Evolutionary conservation across 2,888 invertebrate genomes (phyloP).

Genomic region (Crossocerus cetratus): DNA sequence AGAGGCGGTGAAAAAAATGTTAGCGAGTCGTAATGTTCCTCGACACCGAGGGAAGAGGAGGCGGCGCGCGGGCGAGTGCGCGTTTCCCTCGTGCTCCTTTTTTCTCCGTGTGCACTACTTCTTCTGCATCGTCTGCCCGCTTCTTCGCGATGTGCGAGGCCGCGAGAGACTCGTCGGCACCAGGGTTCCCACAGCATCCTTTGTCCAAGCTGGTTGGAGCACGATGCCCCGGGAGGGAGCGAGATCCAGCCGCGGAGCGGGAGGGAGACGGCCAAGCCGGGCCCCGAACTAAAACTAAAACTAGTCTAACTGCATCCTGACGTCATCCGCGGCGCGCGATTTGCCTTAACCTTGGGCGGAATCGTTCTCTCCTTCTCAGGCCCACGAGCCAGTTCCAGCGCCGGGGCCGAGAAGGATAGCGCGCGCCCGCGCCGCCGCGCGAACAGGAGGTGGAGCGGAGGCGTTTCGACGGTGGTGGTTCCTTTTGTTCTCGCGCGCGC

Average conservation of each 20-base stretch:
- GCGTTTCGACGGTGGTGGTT: constrained; percentile 49
- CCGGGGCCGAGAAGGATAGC: constrained; percentile 46
- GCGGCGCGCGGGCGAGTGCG: background rate
- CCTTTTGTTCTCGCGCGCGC: constrained; percentile 44
- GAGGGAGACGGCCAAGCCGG: constrained; percentile 53
- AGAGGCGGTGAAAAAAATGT: constrained; percentile 34
- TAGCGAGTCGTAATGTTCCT: constrained; percentile 3
- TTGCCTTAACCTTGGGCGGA: constrained; percentile 73
- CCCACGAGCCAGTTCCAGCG: constrained; percentile 29
- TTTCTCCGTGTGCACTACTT: background rate
- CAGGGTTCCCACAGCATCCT: constrained; percentile 65
- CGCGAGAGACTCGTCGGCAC: constrained; percentile 52
- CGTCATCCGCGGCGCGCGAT: constrained; percentile 72
- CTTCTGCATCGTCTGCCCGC: background rate
- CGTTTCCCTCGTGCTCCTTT: constrained; percentile 6
- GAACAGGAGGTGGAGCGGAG: constrained; percentile 25
- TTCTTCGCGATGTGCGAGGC: background rate
- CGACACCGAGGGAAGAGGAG: background rate
- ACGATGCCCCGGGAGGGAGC: background rate
- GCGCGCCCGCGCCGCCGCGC: too few species aligned
- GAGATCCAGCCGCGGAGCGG: background rate
- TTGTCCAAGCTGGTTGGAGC: constrained; percentile 60
- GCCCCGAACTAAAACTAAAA: constrained; percentile 72
- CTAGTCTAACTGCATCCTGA: constrained; percentile 76
- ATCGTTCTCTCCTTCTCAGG: constrained; percentile 43